A percentile compares a stretch with the other conserved stretches of the same genome.
Evolutionary conservation across 2,888 invertebrate species (phyloP).

Genomic region (Oligia latruncula): DNA sequence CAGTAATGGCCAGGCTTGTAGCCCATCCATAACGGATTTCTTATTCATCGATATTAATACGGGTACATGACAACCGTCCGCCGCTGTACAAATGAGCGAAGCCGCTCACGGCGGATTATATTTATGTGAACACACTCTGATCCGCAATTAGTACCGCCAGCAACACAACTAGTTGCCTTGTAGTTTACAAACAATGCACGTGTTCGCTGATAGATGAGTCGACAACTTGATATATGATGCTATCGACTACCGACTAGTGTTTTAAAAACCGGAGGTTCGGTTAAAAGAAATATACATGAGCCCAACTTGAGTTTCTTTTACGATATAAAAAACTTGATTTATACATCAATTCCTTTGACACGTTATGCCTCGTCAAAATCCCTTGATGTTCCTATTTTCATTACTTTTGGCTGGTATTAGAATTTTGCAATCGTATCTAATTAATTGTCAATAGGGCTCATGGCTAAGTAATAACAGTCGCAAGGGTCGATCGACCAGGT

Average conservation of each 20-base stretch:
- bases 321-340: conserved; percentile 44
- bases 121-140: conserved; percentile 88
- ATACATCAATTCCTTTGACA: conserved; percentile 44
- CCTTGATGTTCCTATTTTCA: conserved; percentile 21
- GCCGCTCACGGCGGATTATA: conserved; percentile 86
- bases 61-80: conserved; percentile 88
- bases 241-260: conserved; percentile 66
- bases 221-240: conserved; percentile 66
- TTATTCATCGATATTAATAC: conserved; percentile 90
- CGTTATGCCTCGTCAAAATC: conserved; percentile 16
- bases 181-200: conserved; percentile 70
- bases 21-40: conserved; percentile 89
- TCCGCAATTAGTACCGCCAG: conserved; percentile 86
- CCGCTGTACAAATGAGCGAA: conserved; percentile 87
- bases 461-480: not conserved
- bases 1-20: conserved; percentile 88
- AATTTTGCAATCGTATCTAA: conserved; percentile 3
- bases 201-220: conserved; percentile 66
- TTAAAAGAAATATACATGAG: conserved; percentile 42
- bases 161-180: conserved; percentile 72
- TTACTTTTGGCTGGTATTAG: not conserved
- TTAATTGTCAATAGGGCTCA: not conserved
- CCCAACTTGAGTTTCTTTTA: conserved; percentile 25
- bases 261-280: conserved; percentile 60
- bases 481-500: not conserved